These are phyloP conservation scores for Dasysyrphus tricinctus DNA, from an alignment of 2,888 invertebrate genomes.

Conservation along the genomic window DNA sequence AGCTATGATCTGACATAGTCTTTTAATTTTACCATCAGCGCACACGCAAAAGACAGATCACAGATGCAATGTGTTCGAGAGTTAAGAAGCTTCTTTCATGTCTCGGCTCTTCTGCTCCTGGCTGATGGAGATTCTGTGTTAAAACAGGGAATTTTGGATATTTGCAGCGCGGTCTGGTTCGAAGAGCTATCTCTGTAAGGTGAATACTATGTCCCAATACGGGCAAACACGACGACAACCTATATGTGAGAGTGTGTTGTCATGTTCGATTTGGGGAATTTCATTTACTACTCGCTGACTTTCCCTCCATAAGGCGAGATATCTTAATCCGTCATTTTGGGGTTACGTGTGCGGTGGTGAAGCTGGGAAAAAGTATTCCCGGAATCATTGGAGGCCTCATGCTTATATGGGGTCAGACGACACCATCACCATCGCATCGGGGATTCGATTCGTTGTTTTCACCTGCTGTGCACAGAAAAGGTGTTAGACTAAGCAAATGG, in stretches of 20 bases:
- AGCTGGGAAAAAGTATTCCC: constrained; percentile 48
- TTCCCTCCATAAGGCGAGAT: constrained; percentile 55
- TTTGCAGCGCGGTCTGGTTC: constrained; percentile 38
- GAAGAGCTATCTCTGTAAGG: constrained; percentile 43
- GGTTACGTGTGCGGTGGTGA: constrained; percentile 39
- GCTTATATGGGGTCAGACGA: constrained; percentile 59
- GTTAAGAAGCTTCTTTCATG: constrained; percentile 32
- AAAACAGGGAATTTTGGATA: constrained; percentile 55
- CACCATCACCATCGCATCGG: constrained; percentile 18
- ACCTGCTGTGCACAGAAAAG: constrained; percentile 66
- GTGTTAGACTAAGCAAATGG: constrained; percentile 51
- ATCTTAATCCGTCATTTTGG: constrained; percentile 73
- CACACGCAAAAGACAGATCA: constrained; percentile 60
- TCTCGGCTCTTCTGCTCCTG: constrained; percentile 11
- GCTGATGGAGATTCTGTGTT: constrained; percentile 69
- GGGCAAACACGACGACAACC: constrained; percentile 61
- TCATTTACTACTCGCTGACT: constrained; percentile 31
- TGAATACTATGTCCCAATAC: constrained; percentile 52
- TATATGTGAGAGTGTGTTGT: constrained; percentile 61
- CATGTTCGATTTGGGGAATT: constrained; percentile 72
- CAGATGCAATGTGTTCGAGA: constrained; percentile 9
- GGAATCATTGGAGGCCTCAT: constrained; percentile 45
- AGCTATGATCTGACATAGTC: constrained; percentile 73
- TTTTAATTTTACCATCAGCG: constrained; percentile 72
- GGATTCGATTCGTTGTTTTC: constrained; percentile 59